These are phyloP conservation scores for Polyergus mexicanus DNA, from an alignment of 1,140 invertebrate species.

Conservation along the genomic window DNA sequence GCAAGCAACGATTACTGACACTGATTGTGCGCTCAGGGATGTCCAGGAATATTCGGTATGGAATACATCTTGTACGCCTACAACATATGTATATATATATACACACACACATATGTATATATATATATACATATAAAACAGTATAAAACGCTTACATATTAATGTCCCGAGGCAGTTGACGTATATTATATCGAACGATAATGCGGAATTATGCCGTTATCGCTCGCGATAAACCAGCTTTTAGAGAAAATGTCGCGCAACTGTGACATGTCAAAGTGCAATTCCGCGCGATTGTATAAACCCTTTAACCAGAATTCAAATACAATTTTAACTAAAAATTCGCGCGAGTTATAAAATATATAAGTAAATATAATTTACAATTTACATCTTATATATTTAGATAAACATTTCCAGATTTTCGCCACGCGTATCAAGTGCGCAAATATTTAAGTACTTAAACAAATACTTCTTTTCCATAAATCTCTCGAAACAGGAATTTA, in stretches of 20 bases:
- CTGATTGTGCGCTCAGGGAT: conserved; percentile 33
- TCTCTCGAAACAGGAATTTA: background rate
- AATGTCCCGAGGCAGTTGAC: conserved; percentile 14
- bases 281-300: conserved; percentile 1
- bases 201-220: background rate
- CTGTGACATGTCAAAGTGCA: conserved; percentile 6
- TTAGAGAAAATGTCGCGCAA: conserved; percentile 37
- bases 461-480: background rate
- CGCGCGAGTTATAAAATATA: conserved; percentile 16
- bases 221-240: conserved; percentile 20
- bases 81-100: too few relatives aligned
- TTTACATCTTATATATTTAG: background rate
- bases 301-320: conserved; percentile 28
- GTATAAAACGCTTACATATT: conserved; percentile 67
- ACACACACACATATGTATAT: background rate
- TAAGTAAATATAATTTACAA: conserved; percentile 31
- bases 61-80: background rate
- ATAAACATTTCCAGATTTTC: background rate
- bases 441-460: background rate
- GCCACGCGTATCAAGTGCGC: too few relatives aligned
- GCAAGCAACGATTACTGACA: conserved; percentile 39
- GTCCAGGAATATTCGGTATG: background rate
- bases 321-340: conserved; percentile 9
- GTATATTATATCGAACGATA: background rate
- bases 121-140: conserved; percentile 71